Conservation (phyloP, 2,113 vertebrate species). For the Osmerus mordax region DNA sequence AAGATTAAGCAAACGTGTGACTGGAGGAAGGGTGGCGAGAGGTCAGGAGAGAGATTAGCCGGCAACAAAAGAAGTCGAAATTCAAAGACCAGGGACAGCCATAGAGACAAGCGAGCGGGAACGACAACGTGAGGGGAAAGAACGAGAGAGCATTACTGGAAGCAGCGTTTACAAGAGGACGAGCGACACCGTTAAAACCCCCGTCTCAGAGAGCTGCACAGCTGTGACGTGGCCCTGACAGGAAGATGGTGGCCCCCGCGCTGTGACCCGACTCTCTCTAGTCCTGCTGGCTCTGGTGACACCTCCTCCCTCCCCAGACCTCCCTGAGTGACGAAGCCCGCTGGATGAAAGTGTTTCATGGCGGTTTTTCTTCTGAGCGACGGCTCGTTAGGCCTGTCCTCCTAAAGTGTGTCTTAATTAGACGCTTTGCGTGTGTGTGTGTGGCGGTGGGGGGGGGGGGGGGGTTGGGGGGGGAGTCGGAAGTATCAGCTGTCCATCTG, state of each 20-base stretch:
- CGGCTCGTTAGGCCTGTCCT: constrained; percentile 19
- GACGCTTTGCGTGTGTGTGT: neutral
- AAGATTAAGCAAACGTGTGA: neutral
- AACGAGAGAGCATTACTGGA: no score
- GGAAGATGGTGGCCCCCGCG: no score
- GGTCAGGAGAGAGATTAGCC: neutral
- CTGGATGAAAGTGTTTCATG: neutral
- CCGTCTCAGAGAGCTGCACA: no score
- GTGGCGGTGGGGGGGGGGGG: no score
- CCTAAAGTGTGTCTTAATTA: constrained; percentile 38
- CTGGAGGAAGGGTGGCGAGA: neutral
- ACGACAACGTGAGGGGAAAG: no score
- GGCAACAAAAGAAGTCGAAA: neutral
- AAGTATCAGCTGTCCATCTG: neutral
- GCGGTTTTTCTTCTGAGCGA: constrained; percentile 14
- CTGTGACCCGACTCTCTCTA: no score
- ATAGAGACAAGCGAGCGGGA: neutral
- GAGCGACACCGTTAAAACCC: no score
- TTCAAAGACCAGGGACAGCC: neutral
- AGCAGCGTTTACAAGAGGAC: no score
- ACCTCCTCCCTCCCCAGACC: neutral
- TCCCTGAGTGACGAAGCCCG: neutral
- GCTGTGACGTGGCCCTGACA: no score
- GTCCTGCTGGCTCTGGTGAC: no score
- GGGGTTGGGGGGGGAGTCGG: no score